Conservation (phyloP, 1,140 invertebrate species). For the Palaemon carinicauda region DNA sequence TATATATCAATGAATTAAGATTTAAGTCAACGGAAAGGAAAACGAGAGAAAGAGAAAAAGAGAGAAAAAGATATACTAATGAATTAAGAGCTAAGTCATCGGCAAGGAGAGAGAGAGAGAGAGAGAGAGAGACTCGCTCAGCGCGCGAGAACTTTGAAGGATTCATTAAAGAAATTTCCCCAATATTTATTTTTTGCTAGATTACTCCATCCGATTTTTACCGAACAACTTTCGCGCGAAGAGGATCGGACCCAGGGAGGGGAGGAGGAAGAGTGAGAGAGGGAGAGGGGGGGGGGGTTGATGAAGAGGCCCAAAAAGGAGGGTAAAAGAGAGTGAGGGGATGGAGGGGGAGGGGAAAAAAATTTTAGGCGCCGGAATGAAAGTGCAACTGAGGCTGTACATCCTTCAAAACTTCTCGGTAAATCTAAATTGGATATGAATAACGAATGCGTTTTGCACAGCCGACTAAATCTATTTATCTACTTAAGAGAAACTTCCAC, state of each 20-base stretch:
- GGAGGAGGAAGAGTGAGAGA: neutral
- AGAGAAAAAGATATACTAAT: too few species aligned
- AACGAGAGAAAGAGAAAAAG: too few species aligned
- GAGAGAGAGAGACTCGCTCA: too few species aligned
- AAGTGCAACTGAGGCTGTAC: neutral
- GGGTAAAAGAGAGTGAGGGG: neutral
- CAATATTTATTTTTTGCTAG: too few species aligned
- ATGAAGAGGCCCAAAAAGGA: neutral
- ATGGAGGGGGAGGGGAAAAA: neutral
- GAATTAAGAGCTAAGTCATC: too few species aligned
- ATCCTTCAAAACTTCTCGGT: conserved; percentile 40
- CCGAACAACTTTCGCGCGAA: too few species aligned
- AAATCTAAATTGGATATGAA: conserved; percentile 47
- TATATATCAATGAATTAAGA: too few species aligned
- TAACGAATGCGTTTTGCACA: conserved; percentile 37
- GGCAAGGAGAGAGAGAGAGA: too few species aligned
- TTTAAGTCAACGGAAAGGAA: too few species aligned
- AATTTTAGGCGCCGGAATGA: neutral
- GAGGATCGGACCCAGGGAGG: neutral
- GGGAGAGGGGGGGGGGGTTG: neutral
- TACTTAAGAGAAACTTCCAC: conserved; percentile 17
- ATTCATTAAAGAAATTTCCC: too few species aligned
- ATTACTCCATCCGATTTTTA: too few species aligned
- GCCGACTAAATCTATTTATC: conserved; percentile 37
- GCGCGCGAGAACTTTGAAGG: too few species aligned